These are phyloP conservation scores for Sebastes oblongus DNA, from an alignment of 2,797 vertebrate genomes.

Conservation along the genomic window DNA sequence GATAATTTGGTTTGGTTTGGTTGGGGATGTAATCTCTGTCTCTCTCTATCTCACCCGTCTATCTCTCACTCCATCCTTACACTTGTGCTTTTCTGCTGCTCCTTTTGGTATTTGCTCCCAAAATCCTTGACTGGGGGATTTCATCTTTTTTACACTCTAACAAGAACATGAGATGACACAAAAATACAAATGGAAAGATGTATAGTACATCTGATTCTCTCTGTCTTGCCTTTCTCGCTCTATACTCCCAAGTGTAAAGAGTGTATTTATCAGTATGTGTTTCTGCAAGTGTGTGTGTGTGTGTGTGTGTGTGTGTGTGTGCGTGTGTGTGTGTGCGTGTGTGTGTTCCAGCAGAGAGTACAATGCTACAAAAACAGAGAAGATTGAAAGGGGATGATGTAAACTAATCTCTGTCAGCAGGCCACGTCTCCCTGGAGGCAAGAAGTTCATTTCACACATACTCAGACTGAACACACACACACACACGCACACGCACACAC, in stretches of 20 bases:
- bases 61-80: background rate
- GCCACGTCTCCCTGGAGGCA: conserved; percentile 55
- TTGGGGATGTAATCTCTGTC: background rate
- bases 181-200: conserved; percentile 28
- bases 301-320: background rate
- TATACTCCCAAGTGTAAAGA: background rate
- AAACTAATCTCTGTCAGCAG: conserved; percentile 75
- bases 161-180: conserved; percentile 31
- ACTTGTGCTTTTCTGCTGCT: conserved; percentile 8
- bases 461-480: conserved; percentile 2
- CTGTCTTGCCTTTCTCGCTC: background rate
- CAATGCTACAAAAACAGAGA: conserved; percentile 33
- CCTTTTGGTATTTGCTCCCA: too few species aligned
- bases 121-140: conserved; percentile 36
- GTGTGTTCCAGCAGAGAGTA: conserved; percentile 6
- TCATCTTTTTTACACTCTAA: conserved; percentile 35
- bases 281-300: background rate
- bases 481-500: conserved; percentile 1
- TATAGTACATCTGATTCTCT: conserved; percentile 34
- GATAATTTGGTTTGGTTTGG: too few species aligned
- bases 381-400: conserved; percentile 67
- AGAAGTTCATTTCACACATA: conserved; percentile 56
- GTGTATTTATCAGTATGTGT: conserved; percentile 2
- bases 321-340: background rate
- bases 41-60: background rate